These are phyloP conservation scores for Criorhina ranunculi DNA, from an alignment of 2,888 invertebrate species.

Conservation along the genomic window DNA sequence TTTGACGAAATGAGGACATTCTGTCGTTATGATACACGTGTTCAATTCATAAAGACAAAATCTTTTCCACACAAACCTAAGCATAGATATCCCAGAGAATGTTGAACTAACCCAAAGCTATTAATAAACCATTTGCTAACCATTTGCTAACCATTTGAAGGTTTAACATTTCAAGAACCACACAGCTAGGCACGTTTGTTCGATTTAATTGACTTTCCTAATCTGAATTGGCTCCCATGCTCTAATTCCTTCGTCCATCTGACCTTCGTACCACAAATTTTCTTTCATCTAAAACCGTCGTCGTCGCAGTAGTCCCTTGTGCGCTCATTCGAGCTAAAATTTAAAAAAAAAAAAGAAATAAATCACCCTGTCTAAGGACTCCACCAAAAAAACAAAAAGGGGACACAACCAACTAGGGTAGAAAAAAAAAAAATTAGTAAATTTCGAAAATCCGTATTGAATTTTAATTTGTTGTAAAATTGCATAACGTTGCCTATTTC, in stretches of 20 bases:
- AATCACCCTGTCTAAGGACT: conserved; percentile 33
- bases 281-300: conserved; percentile 17
- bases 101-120: neutral
- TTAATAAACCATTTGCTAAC: conserved; percentile 32
- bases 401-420: neutral
- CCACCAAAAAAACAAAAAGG: conserved; percentile 1
- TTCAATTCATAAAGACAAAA: no score
- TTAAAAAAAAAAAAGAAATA: conserved; percentile 24
- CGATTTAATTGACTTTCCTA: conserved; percentile 53
- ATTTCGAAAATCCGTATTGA: conserved; percentile 37
- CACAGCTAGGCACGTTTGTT: conserved; percentile 35
- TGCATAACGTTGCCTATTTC: conserved; percentile 2
- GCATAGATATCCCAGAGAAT: neutral
- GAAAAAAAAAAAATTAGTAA: conserved; percentile 42
- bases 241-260: neutral
- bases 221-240: conserved; percentile 6
- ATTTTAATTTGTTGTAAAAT: conserved; percentile 51
- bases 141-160: conserved; percentile 16
- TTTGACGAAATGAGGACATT: no score
- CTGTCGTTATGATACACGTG: no score
- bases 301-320: conserved; percentile 5
- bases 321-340: conserved; percentile 36
- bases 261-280: neutral
- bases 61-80: no score
- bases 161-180: conserved; percentile 11